A percentile compares a stretch with the other conserved stretches of the same genome.
These are phyloP conservation scores for Calameuta filiformis DNA, from an alignment of 2,888 invertebrate species.

Conservation along the genomic window DNA sequence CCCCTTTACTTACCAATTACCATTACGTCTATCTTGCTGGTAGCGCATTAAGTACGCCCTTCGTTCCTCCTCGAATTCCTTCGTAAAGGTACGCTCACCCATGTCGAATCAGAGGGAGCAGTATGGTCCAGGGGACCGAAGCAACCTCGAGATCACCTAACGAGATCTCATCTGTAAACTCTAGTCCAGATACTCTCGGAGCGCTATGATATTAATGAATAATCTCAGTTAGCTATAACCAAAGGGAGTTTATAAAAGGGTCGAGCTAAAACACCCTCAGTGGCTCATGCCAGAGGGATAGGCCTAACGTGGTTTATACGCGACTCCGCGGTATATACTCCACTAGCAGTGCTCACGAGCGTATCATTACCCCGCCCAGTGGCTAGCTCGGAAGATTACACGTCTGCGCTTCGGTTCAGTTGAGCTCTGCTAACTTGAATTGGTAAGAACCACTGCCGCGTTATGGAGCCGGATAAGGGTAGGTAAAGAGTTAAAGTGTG, in stretches of 20 bases:
- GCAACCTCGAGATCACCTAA: not conserved
- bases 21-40: not conserved
- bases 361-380: conserved; percentile 66
- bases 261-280: conserved; percentile 1
- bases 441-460: conserved; percentile 5
- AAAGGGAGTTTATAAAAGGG: not conserved
- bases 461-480: not conserved
- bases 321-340: not conserved
- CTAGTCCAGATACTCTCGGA: not conserved
- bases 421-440: conserved; percentile 15
- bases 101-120: not conserved
- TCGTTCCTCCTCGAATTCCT: not conserved
- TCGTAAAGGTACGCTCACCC: not conserved
- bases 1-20: not conserved
- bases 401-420: conserved; percentile 51
- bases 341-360: conserved; percentile 48
- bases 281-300: not conserved
- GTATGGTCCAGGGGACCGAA: not conserved
- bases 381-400: conserved; percentile 65
- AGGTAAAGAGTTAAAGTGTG: not conserved
- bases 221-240: not conserved
- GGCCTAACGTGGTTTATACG: not conserved
- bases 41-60: not conserved
- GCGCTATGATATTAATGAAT: not conserved
- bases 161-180: not conserved